Conservation (phyloP, 2,113 vertebrate genomes). For the Cynocephalus volans region DNA sequence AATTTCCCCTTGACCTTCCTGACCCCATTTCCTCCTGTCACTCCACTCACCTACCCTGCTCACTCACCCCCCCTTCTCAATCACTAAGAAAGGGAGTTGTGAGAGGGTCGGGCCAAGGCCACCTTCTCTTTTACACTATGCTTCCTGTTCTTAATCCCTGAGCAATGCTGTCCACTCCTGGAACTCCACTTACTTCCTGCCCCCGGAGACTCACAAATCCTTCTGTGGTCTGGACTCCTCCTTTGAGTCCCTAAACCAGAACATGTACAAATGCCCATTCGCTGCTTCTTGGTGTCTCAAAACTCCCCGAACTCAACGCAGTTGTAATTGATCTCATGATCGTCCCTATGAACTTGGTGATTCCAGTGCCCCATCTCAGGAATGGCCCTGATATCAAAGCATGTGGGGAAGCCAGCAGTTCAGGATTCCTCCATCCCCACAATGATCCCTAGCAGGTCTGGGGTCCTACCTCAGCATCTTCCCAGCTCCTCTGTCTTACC, state of each 20-base stretch:
- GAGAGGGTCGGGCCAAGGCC: neutral
- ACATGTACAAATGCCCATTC: fast-evolving
- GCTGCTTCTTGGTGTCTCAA: neutral
- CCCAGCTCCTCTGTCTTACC: neutral
- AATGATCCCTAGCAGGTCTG: neutral
- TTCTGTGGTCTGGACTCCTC: neutral
- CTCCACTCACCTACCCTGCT: neutral
- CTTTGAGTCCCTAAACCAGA: neutral
- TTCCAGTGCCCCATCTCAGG: neutral
- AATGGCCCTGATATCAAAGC: neutral
- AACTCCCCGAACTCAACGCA: neutral
- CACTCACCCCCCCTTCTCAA: neutral
- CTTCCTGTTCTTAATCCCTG: neutral
- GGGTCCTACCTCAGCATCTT: neutral
- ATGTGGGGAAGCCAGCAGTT: neutral
- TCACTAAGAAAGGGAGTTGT: too few species aligned
- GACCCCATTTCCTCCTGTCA: neutral
- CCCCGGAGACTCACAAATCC: neutral
- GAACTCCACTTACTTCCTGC: neutral
- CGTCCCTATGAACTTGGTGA: too few species aligned
- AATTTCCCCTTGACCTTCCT: neutral
- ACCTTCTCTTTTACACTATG: neutral
- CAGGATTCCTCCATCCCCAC: neutral
- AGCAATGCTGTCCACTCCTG: too few species aligned
- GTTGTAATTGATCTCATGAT: too few species aligned